phyloP scores from a whole-genome alignment of 2,797 vertebrate genomes.

The Halcyon leucocephala region DNA sequence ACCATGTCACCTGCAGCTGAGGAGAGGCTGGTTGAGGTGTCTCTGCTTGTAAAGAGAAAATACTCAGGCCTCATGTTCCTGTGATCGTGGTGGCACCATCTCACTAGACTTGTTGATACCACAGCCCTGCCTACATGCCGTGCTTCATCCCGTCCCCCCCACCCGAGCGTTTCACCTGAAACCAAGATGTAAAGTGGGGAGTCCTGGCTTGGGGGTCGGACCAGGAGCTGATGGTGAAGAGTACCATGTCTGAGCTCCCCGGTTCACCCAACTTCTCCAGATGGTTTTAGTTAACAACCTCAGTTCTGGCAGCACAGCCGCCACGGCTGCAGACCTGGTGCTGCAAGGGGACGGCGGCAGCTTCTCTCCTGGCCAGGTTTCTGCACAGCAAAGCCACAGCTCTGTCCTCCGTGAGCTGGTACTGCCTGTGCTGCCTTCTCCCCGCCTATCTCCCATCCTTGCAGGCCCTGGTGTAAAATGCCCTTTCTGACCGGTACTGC shows the following conservation, averaged over 20 bases:
- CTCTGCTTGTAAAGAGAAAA: neutral
- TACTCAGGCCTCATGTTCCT: neutral
- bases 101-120: neutral
- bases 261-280: neutral
- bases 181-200: neutral
- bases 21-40: neutral
- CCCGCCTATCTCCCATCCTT: neutral
- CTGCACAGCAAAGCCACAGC: neutral
- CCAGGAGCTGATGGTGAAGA: neutral
- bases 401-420: neutral
- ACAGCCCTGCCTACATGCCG: neutral
- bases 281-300: neutral
- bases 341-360: rapidly evolving
- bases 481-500: slow-evolving; percentile 44
- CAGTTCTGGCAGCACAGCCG: neutral
- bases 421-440: neutral
- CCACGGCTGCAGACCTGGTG: rapidly evolving
- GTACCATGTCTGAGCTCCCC: rapidly evolving
- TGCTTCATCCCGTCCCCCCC: rapidly evolving
- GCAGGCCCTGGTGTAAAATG: slow-evolving; percentile 62
- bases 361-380: neutral
- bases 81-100: neutral
- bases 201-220: neutral
- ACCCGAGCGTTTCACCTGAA: neutral
- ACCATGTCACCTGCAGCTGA: rapidly evolving